These are phyloP conservation scores for Laupala kohalensis DNA, from an alignment of 1,140 invertebrate genomes.

Conservation along the genomic window DNA sequence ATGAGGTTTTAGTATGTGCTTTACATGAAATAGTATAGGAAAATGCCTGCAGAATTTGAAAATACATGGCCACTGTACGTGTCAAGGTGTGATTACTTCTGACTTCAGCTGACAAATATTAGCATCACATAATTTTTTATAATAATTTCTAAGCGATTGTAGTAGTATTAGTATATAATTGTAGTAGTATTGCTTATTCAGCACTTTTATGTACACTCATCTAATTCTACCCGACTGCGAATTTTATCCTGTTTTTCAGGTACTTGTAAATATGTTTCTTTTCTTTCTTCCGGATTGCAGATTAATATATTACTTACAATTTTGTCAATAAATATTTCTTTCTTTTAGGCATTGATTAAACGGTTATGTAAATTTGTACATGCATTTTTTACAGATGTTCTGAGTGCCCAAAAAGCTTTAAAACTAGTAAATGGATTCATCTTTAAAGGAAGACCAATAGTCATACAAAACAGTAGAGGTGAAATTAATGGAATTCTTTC, in stretches of 20 bases:
- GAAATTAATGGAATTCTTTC: too few species aligned
- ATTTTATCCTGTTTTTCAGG: not conserved
- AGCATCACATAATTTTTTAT: not conserved
- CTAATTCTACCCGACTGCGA: not conserved
- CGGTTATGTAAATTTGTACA: not conserved
- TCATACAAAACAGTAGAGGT: slow-evolving; percentile 24
- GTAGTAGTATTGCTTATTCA: not conserved
- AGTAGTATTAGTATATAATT: not conserved
- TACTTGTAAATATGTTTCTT: not conserved
- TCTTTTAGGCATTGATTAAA: too few species aligned
- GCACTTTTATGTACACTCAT: not conserved
- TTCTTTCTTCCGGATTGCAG: not conserved
- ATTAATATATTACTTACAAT: too few species aligned
- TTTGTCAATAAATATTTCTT: too few species aligned
- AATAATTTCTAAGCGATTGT: not conserved
- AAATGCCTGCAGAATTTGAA: too few species aligned
- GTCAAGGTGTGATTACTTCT: too few species aligned
- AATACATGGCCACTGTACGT: too few species aligned
- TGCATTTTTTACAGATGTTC: slow-evolving; percentile 18
- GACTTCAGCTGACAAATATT: not conserved
- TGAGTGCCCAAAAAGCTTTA: slow-evolving; percentile 21
- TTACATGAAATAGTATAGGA: too few species aligned
- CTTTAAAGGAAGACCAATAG: slow-evolving; percentile 26
- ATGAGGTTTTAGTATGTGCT: too few species aligned
- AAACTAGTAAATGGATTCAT: slow-evolving; percentile 24